phyloP scores from a whole-genome alignment of 2,888 invertebrate genomes.

The Diplazon laetatorius region DNA sequence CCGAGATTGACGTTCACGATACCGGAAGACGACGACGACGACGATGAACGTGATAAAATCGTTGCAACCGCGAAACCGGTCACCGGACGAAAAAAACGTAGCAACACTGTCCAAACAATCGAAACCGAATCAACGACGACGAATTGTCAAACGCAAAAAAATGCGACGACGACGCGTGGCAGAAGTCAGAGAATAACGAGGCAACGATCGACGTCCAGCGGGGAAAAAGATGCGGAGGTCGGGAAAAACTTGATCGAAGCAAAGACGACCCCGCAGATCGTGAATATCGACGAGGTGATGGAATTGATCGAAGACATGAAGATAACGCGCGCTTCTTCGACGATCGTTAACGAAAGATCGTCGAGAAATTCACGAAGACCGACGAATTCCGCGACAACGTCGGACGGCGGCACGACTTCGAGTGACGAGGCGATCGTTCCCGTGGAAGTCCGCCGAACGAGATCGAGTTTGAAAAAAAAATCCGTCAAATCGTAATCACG shows the following conservation, averaged over 20 bases:
- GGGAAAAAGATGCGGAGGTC: too few species aligned
- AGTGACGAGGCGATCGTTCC: neutral
- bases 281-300: constrained; percentile 37
- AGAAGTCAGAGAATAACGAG: constrained; percentile 10
- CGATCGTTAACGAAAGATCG: neutral
- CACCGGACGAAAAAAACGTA: constrained; percentile 5
- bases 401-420: neutral
- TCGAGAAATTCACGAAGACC: neutral
- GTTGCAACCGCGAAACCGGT: neutral
- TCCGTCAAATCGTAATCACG: neutral
- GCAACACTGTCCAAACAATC: constrained; percentile 50
- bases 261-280: too few species aligned
- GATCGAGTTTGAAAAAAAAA: constrained; percentile 52
- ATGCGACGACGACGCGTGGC: constrained; percentile 2
- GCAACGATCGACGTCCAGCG: neutral
- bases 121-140: constrained; percentile 23
- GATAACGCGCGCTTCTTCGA: constrained; percentile 21
- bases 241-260: too few species aligned
- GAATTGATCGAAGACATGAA: constrained; percentile 42
- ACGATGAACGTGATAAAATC: neutral
- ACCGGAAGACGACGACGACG: constrained; percentile 46
- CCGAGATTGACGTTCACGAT: constrained; percentile 54
- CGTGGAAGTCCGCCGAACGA: constrained; percentile 10
- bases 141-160: neutral
- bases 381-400: constrained; percentile 1